Base-by-base conservation (phyloP, 2,888 invertebrate species). In the Tridacna crocea region DNA sequence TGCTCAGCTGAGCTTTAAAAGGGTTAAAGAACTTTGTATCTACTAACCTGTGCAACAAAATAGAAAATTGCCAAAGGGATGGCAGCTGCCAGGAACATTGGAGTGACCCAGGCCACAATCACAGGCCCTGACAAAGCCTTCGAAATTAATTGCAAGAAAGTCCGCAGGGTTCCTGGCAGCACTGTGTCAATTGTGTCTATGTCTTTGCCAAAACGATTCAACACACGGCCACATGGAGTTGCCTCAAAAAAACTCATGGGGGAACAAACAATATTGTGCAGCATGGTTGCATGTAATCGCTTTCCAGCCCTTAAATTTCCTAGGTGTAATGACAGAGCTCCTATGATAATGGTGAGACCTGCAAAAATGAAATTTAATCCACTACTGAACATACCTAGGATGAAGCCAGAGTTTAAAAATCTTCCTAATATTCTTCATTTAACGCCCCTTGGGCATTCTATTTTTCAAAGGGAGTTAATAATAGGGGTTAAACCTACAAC, bases 191-290 rank as follows among this genome's bases (percentile, higher is more conserved):
- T 77, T 0, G 86, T 84, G 79, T 94, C 94, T 13, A 94, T 85
- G 77, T 92, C 93, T 77, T 92, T 93, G 51, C 90, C 85, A 82
- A 92, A 93, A 58, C 93, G 84, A 83, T 93, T 93, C n/a, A 92
- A 75, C 24, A 93, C 89, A 47, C 92, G 88, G 11, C 93, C 93
- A 22, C 87, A 58, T 8, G 93, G 93, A 11, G 92, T 93, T 3
- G 91, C 89, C 85, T 93, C 93, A 88, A 93, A 93, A 87, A 93
- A 93, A 55, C 77, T 66, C 91, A 92, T 91, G 19, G 92, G 92
- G 0, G 92, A 89, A 46, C 85, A 83, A 65, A 93, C 51, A 24
- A 92, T 83, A 72, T 90, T 91, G 61, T 70, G 63, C 12, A 93
- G 82, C 66, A 92, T 77, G 22, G 48, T 72, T 17, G 75, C 61